Evolutionary conservation across 2,797 vertebrate genomes (phyloP).

Genomic region (Coracias cyanogaster): DNA sequence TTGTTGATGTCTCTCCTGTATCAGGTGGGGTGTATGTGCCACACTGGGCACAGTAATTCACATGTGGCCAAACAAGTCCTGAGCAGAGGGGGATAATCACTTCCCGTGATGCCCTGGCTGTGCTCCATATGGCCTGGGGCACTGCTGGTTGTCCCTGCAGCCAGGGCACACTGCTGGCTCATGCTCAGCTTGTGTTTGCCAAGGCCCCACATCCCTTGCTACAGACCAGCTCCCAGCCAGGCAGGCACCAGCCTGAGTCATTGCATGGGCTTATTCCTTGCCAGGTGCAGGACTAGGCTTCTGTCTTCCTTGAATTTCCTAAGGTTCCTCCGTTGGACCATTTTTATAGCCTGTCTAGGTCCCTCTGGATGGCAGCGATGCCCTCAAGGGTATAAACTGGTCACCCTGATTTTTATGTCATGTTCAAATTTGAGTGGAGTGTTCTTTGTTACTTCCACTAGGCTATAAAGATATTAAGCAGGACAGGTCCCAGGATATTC

Average conservation of each 20-base stretch:
- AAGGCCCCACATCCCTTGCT: neutral
- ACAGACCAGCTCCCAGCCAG: neutral
- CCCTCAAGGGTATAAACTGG: neutral
- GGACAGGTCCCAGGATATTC: neutral
- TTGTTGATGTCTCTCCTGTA: neutral
- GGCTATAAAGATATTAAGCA: neutral
- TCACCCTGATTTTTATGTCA: neutral
- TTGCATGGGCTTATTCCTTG: neutral
- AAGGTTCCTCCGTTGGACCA: neutral
- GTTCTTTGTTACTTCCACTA: neutral
- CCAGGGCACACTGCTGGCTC: neutral
- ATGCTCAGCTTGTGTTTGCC: neutral
- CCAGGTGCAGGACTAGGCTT: neutral
- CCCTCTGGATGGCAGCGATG: neutral
- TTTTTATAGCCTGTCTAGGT: neutral
- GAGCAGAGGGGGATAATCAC: neutral
- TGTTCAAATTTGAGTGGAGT: neutral
- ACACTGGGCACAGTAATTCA: neutral
- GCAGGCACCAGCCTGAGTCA: neutral
- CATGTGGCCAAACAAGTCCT: neutral
- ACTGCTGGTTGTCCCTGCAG: neutral
- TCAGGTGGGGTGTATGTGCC: accelerated
- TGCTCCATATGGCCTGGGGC: neutral
- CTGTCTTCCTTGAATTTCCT: neutral
- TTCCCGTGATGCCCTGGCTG: neutral